A percentile compares a stretch with the other conserved stretches of the same genome.
Evolutionary conservation across 1,140 invertebrate genomes (phyloP).

Genomic region (Helicoverpa armigera): DNA sequence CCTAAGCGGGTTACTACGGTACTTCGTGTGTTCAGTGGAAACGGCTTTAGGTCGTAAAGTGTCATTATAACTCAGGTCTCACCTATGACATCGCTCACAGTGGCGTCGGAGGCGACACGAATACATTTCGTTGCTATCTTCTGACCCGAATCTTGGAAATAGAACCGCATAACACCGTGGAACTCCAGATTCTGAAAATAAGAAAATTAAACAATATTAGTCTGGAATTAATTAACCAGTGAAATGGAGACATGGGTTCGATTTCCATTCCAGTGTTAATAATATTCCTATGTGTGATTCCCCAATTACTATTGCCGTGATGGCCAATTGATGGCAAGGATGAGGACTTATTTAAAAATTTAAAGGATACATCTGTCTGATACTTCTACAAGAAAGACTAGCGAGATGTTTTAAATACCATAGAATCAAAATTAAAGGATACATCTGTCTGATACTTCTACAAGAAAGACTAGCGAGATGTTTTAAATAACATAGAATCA

Average conservation of each 20-base stretch:
- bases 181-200: conserved; percentile 97
- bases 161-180: conserved; percentile 99
- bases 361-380: too few relatives aligned
- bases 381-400: too few relatives aligned
- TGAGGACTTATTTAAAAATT: too few relatives aligned
- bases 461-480: too few relatives aligned
- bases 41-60: conserved; percentile 17
- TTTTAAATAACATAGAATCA: not conserved
- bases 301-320: too few relatives aligned
- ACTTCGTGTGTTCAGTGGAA: conserved; percentile 12
- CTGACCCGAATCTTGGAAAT: conserved; percentile 98
- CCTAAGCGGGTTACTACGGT: not conserved
- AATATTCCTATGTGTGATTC: too few relatives aligned
- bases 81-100: conserved; percentile 97
- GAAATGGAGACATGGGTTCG: too few relatives aligned
- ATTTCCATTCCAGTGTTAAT: too few relatives aligned
- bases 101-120: conserved; percentile 97
- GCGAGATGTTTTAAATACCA: not conserved
- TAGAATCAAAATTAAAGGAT: not conserved
- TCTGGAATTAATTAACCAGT: not conserved
- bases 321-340: too few relatives aligned
- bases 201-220: conserved; percentile 8
- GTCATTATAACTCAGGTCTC: conserved; percentile 41
- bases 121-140: conserved; percentile 99
- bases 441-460: too few relatives aligned